Evolutionary conservation across 2,888 invertebrate species (phyloP).

Genomic region (Lochmaea crataegi): DNA sequence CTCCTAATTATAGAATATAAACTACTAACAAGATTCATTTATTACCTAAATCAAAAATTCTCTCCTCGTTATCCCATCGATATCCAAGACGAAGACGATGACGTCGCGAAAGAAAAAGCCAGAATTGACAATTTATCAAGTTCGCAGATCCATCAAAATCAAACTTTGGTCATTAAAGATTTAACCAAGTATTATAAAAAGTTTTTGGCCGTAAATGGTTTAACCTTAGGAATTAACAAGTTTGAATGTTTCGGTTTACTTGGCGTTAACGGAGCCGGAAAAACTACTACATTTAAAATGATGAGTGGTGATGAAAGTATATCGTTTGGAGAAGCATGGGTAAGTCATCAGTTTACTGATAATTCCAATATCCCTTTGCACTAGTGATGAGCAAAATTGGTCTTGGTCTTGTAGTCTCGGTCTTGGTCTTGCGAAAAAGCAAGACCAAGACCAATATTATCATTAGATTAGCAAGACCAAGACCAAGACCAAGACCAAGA

Average conservation of each 20-base stretch:
- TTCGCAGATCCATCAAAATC: conserved; percentile 54
- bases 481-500: no score
- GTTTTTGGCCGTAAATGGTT: conserved; percentile 82
- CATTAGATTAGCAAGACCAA: no score
- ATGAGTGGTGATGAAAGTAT: conserved; percentile 84
- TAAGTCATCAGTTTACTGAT: no score
- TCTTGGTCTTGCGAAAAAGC: no score
- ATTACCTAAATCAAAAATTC: conserved; percentile 49
- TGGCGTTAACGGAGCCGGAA: conserved; percentile 89
- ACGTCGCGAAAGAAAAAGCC: conserved; percentile 70
- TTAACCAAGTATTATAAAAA: conserved; percentile 79
- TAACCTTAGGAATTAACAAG: conserved; percentile 72
- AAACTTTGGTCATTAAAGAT: conserved; percentile 72
- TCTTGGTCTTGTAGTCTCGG: no score
- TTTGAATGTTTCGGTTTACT: conserved; percentile 85
- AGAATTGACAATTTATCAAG: conserved; percentile 64
- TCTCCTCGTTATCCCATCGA: conserved; percentile 47
- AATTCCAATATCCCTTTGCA: no score
- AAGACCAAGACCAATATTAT: no score
- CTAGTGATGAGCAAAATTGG: no score
- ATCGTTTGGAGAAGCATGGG: conserved; percentile 77
- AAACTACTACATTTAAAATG: conserved; percentile 91
- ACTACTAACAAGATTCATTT: conserved; percentile 66
- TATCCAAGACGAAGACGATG: conserved; percentile 62
- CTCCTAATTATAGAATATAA: conserved; percentile 75